A percentile compares a stretch with the other conserved stretches of the same genome.
phyloP scores from a whole-genome alignment of 2,113 vertebrate genomes.

The Zosterops japonicus region DNA sequence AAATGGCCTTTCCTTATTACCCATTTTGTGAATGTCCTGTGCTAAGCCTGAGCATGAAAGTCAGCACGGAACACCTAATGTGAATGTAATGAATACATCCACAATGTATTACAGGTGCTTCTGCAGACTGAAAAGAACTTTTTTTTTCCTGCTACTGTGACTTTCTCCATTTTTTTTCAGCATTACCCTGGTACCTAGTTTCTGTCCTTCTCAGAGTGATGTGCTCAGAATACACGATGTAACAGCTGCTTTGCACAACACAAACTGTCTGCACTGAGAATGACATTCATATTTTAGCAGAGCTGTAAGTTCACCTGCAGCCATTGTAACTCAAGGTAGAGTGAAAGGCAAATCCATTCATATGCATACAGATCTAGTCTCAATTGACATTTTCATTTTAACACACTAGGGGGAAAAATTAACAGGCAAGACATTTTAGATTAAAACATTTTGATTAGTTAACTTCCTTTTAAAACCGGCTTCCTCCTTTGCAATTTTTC shows the following conservation, averaged over 20 bases:
- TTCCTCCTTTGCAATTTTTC: constrained; percentile 7
- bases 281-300: not conserved
- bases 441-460: constrained; percentile 41
- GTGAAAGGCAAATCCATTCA: not conserved
- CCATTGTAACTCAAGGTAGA: not conserved
- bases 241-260: not conserved
- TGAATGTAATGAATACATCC: not conserved
- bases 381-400: constrained; percentile 33
- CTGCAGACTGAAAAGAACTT: not conserved
- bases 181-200: not conserved
- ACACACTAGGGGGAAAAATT: not conserved
- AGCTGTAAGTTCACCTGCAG: not conserved
- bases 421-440: not conserved
- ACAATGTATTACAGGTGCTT: not conserved
- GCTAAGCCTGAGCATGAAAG: not conserved
- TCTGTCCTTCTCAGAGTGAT: not conserved
- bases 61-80: not conserved
- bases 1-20: not conserved
- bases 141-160: not conserved
- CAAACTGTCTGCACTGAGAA: not conserved
- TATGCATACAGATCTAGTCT: not conserved
- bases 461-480: not conserved
- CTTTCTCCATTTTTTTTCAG: not conserved
- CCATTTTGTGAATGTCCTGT: not conserved
- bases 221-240: not conserved